Percentiles rank a stretch among this genome's conserved stretches.
These are phyloP conservation scores for Tetramorium parvispinum DNA, from an alignment of 1,140 invertebrate genomes.

Conservation along the genomic window DNA sequence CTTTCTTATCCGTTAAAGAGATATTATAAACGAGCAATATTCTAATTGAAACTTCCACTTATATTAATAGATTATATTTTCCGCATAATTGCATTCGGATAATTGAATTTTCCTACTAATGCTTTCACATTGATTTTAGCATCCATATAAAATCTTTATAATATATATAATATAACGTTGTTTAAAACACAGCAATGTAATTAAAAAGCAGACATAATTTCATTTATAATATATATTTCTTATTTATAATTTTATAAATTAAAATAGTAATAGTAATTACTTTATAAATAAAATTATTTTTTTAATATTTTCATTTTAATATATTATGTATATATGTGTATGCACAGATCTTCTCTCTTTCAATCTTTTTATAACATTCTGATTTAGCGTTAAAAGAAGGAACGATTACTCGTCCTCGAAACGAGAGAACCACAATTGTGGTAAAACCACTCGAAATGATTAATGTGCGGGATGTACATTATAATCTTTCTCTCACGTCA, in stretches of 20 bases:
- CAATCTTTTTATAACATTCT: not conserved
- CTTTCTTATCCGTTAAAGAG: constrained; percentile 27
- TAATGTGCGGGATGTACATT: constrained; percentile 26
- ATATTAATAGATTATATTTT: constrained; percentile 40
- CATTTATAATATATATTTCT: not conserved
- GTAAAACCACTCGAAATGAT: constrained; percentile 50
- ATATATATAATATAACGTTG: not conserved
- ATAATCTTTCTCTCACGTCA: constrained; percentile 18
- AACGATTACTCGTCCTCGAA: not conserved
- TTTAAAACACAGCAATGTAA: not conserved
- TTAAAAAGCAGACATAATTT: not conserved
- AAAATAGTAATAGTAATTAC: not conserved
- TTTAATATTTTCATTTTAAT: not conserved
- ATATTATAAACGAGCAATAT: constrained; percentile 26
- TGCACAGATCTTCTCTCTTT: too few species aligned
- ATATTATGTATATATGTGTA: too few species aligned
- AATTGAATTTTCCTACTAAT: not conserved
- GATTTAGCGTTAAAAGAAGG: constrained; percentile 2
- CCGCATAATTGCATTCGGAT: not conserved
- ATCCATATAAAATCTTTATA: not conserved
- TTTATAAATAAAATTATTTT: not conserved
- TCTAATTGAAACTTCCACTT: not conserved
- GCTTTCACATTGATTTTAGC: not conserved
- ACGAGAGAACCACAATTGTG: not conserved
- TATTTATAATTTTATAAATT: too few species aligned